Conservation (phyloP, 2,888 invertebrate genomes). For the Drosophila putrida region DNA sequence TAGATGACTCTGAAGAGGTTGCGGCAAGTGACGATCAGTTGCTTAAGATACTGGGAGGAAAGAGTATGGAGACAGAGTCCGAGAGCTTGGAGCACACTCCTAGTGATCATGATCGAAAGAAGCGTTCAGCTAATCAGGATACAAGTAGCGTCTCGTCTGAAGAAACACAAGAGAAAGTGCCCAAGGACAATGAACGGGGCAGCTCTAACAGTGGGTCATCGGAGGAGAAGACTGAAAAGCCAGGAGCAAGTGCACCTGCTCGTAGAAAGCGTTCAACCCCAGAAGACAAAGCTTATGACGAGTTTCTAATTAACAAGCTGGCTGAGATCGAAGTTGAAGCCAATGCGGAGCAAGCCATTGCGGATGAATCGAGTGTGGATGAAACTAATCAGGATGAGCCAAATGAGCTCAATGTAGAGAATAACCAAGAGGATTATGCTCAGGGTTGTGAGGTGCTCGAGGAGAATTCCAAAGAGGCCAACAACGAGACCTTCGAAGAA, state of each 20-base stretch:
- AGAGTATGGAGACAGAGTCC: slow-evolving; percentile 13
- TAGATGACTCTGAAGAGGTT: background rate
- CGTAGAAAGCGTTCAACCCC: slow-evolving; percentile 5
- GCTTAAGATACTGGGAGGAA: slow-evolving; percentile 6
- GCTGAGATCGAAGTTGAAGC: background rate
- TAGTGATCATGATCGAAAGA: background rate
- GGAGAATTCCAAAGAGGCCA: slow-evolving; percentile 67
- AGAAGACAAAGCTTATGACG: background rate
- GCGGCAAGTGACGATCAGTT: slow-evolving; percentile 14
- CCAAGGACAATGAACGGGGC: background rate
- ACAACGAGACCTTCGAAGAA: slow-evolving; percentile 69
- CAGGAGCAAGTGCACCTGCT: background rate
- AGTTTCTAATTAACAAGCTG: background rate
- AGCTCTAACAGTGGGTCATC: slow-evolving; percentile 13
- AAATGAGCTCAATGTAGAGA: slow-evolving; percentile 5
- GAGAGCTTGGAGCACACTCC: slow-evolving; percentile 9
- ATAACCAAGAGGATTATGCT: slow-evolving; percentile 73
- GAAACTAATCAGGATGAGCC: background rate
- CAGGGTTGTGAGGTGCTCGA: slow-evolving; percentile 78
- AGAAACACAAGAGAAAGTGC: slow-evolving; percentile 4
- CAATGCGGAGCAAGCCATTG: background rate
- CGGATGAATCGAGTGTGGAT: background rate
- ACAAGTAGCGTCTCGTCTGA: slow-evolving; percentile 21
- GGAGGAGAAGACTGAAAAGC: background rate
- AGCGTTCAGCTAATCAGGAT: slow-evolving; percentile 24